phyloP scores from a whole-genome alignment of 2,113 vertebrate species.

The Serranochromis macrocephalus region DNA sequence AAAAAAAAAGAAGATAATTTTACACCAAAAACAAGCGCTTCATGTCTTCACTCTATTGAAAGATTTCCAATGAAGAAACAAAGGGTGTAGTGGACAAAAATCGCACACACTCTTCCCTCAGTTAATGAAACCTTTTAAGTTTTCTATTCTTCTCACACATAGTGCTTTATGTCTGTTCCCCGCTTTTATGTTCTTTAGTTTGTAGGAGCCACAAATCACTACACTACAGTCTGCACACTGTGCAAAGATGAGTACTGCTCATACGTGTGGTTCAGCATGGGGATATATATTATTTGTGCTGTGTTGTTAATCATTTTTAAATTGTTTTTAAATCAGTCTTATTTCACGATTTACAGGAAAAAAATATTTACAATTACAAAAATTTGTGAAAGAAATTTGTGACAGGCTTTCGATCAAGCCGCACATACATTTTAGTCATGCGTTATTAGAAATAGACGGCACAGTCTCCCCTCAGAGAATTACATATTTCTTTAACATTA shows the following conservation, averaged over 20 bases:
- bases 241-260: not conserved
- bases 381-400: not conserved
- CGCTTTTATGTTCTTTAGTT: slow-evolving; percentile 16
- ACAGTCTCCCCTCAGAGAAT: not conserved
- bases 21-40: not conserved
- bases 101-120: not conserved
- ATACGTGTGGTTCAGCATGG: not conserved
- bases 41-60: not conserved
- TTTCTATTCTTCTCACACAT: slow-evolving; percentile 17
- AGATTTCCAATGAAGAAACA: not conserved
- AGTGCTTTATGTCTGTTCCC: slow-evolving; percentile 33
- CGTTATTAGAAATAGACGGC: not conserved
- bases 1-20: not conserved
- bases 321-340: not conserved
- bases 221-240: not conserved
- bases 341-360: not conserved
- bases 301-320: not conserved
- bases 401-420: slow-evolving; percentile 1
- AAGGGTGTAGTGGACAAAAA: not conserved
- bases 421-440: not conserved
- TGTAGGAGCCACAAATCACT: slow-evolving; percentile 27
- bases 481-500: not conserved
- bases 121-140: slow-evolving; percentile 39
- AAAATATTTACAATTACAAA: not conserved
- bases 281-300: not conserved